phyloP scores from a whole-genome alignment of 2,888 invertebrate species.

The Trachelus tabidus region DNA sequence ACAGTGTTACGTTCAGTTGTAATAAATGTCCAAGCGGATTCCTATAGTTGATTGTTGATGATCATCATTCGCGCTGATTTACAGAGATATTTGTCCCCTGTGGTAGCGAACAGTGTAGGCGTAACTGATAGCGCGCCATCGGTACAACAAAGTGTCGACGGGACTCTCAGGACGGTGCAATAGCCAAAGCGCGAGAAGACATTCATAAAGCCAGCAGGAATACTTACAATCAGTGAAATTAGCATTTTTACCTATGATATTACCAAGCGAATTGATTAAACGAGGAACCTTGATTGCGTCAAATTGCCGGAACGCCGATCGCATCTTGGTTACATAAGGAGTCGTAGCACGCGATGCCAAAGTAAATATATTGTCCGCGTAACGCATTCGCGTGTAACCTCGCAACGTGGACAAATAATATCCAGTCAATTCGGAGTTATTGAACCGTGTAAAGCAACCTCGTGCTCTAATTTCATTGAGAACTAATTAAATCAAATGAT shows the following conservation, averaged over 20 bases:
- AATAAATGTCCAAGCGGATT: neutral
- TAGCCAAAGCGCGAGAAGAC: neutral
- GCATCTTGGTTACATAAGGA: constrained; percentile 22
- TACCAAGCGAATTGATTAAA: constrained; percentile 39
- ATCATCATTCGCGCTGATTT: constrained; percentile 28
- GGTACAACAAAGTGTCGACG: neutral
- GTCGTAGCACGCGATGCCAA: constrained; percentile 1
- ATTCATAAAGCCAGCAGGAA: neutral
- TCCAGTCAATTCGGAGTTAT: neutral
- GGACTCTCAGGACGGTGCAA: neutral
- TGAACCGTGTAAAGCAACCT: neutral
- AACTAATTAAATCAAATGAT: neutral
- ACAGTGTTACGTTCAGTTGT: neutral
- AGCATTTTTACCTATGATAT: constrained; percentile 33
- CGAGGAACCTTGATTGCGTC: constrained; percentile 46
- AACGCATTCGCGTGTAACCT: neutral
- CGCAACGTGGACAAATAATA: neutral
- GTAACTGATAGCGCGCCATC: constrained; percentile 27
- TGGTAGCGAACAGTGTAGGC: constrained; percentile 35
- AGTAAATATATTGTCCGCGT: neutral
- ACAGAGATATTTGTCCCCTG: constrained; percentile 34
- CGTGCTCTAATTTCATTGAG: neutral
- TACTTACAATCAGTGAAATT: constrained; percentile 19
- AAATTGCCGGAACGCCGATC: constrained; percentile 45
- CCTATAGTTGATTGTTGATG: neutral